phyloP scores from a whole-genome alignment of 1,140 invertebrate genomes.

The Drosophila nigrodunni region DNA sequence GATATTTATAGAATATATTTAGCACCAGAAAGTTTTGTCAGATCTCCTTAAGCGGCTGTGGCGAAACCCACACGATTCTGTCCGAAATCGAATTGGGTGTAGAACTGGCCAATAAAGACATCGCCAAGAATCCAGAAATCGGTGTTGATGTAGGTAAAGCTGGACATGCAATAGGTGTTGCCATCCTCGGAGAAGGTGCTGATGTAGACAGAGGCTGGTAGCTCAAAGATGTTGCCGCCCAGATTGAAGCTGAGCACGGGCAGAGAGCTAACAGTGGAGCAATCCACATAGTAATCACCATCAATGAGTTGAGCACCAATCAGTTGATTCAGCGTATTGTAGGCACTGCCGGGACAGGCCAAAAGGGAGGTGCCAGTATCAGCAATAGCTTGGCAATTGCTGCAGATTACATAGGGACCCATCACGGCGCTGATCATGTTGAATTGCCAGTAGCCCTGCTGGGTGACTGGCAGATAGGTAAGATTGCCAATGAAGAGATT shows the following conservation, averaged over 20 bases:
- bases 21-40: conserved; percentile 41
- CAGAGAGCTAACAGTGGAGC: conserved; percentile 44
- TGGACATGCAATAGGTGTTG: conserved; percentile 92
- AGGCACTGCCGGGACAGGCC: conserved; percentile 86
- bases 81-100: conserved; percentile 89
- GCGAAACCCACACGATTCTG: conserved; percentile 89
- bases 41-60: conserved; percentile 37
- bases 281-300: conserved; percentile 60
- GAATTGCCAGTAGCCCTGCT: conserved; percentile 83
- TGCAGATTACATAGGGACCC: conserved; percentile 74
- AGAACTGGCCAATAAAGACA: conserved; percentile 89
- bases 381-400: conserved; percentile 88
- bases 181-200: conserved; percentile 87
- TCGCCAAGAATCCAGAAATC: conserved; percentile 87
- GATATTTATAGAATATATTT: neutral
- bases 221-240: conserved; percentile 56
- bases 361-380: conserved; percentile 92
- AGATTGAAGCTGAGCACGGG: conserved; percentile 63
- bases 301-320: conserved; percentile 49
- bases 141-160: conserved; percentile 88
- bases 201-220: conserved; percentile 62
- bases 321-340: conserved; percentile 43
- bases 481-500: conserved; percentile 62
- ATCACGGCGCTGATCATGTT: conserved; percentile 55
- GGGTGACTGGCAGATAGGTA: conserved; percentile 73